Evolutionary conservation across 1,140 invertebrate genomes (phyloP).

Genomic region (Scaptomyza montana): DNA sequence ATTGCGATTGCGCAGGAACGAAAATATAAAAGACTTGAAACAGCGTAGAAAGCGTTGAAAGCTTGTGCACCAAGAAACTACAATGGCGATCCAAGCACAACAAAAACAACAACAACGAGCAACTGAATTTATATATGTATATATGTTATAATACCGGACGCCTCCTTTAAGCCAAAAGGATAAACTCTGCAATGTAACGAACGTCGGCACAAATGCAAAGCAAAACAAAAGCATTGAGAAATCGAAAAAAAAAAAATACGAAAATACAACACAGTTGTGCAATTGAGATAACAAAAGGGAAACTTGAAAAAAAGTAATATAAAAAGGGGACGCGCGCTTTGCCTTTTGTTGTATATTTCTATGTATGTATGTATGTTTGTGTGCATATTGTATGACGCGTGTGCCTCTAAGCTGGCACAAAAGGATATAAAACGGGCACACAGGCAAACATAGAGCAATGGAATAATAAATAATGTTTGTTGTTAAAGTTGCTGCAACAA

Average conservation of each 20-base stretch:
- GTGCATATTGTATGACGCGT: constrained; percentile 47
- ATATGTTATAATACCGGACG: constrained; percentile 1
- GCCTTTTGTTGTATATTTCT: constrained; percentile 55
- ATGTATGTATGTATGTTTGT: too few relatives aligned
- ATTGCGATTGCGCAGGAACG: constrained; percentile 61
- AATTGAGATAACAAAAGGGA: constrained; percentile 80
- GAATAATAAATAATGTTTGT: constrained; percentile 76
- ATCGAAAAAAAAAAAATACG: constrained; percentile 13
- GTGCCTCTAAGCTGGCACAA: constrained; percentile 70
- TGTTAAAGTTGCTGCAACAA: constrained; percentile 48
- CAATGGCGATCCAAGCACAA: constrained; percentile 38
- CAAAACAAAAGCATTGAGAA: constrained; percentile 23
- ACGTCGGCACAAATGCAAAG: constrained; percentile 1
- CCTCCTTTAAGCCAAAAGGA: constrained; percentile 22
- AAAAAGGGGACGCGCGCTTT: constrained; percentile 80
- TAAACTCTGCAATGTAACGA: constrained; percentile 41
- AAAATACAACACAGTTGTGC: constrained; percentile 76
- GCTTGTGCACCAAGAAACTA: constrained; percentile 21
- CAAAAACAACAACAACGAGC: constrained; percentile 22
- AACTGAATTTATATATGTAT: constrained; percentile 5
- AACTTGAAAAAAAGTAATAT: constrained; percentile 47
- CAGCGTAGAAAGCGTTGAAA: constrained; percentile 26
- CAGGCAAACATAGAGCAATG: constrained; percentile 23
- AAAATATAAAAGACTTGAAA: constrained; percentile 1
- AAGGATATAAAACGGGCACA: constrained; percentile 77